These are phyloP conservation scores for Spinus olivaceus DNA, from an alignment of 2,797 vertebrate species.

Conservation along the genomic window DNA sequence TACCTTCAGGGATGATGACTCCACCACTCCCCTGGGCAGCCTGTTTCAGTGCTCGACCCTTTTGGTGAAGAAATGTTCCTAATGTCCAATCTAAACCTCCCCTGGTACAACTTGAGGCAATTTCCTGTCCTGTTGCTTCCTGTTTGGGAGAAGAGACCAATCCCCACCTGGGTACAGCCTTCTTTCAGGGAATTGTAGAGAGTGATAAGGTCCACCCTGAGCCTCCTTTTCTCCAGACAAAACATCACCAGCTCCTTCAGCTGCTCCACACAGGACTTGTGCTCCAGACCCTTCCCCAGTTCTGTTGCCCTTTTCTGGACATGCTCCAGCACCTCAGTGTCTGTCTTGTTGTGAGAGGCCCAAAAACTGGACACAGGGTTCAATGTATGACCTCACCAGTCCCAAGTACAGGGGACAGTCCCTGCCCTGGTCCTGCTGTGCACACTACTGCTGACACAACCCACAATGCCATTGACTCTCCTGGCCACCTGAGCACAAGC, in stretches of 20 bases:
- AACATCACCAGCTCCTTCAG: neutral
- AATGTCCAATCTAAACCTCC: neutral
- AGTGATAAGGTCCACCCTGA: neutral
- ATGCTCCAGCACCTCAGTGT: neutral
- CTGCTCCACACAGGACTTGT: neutral
- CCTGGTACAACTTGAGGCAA: neutral
- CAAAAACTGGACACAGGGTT: neutral
- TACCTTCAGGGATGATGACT: neutral
- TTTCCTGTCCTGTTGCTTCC: neutral
- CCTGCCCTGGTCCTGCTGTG: neutral
- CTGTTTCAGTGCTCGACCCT: neutral
- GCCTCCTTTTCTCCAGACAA: neutral
- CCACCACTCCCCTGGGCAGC: neutral
- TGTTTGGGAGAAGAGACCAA: neutral
- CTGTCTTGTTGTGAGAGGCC: neutral
- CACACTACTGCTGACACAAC: neutral
- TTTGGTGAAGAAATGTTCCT: neutral
- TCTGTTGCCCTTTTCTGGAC: neutral
- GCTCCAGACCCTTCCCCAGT: neutral
- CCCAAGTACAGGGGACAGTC: neutral
- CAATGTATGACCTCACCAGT: neutral
- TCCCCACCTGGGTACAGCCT: neutral
- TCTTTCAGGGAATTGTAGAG: neutral
- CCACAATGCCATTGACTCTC: neutral
- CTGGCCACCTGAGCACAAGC: accelerated